Conservation (phyloP, 2,888 invertebrate species). For the Acanthoscelides obtectus region DNA sequence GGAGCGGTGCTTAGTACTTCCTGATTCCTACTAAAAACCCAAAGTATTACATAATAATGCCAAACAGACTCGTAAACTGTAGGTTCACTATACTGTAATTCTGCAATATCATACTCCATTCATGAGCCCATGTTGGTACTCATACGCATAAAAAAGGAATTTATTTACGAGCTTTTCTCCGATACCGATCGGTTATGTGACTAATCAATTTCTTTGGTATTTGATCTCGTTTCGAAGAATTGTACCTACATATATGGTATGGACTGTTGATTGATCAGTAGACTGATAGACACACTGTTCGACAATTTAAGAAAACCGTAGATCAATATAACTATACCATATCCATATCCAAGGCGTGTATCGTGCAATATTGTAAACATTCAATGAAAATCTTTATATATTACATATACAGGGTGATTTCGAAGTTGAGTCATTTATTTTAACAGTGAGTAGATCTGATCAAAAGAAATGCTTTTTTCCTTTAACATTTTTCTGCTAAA, state of each 20-base stretch:
- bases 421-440: too few relatives aligned
- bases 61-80: not conserved
- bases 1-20: too few relatives aligned
- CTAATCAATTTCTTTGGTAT: not conserved
- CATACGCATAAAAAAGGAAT: not conserved
- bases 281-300: too few relatives aligned
- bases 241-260: not conserved
- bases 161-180: not conserved
- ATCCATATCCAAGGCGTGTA: too few relatives aligned
- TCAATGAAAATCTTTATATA: too few relatives aligned
- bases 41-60: not conserved
- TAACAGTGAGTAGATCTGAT: too few relatives aligned
- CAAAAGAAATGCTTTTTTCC: too few relatives aligned
- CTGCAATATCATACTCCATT: not conserved
- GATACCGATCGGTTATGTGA: not conserved
- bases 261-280: not conserved
- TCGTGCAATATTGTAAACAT: too few relatives aligned
- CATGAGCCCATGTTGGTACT: not conserved
- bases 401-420: too few relatives aligned
- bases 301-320: too few relatives aligned
- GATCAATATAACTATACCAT: too few relatives aligned
- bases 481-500: too few relatives aligned
- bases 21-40: not conserved
- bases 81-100: not conserved
- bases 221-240: not conserved